Evolutionary conservation across 2,797 vertebrate genomes (phyloP).

Genomic region (Schizopygopsis pylzovi): DNA sequence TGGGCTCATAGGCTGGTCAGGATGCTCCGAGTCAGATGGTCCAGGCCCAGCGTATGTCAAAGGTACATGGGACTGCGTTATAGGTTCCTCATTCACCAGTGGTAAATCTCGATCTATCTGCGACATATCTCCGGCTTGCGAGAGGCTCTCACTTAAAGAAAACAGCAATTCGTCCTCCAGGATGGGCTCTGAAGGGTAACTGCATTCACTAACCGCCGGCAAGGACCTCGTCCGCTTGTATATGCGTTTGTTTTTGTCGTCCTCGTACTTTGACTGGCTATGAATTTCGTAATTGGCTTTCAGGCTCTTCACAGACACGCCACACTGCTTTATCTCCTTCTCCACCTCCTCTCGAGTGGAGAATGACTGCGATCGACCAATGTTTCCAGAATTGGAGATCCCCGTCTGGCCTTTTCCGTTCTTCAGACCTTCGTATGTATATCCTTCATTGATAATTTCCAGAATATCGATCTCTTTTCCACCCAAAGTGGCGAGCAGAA

Average conservation of each 20-base stretch:
- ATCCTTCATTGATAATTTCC: slow-evolving; percentile 79
- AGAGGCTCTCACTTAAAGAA: slow-evolving; percentile 59
- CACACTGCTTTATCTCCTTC: slow-evolving; percentile 90
- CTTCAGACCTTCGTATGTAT: slow-evolving; percentile 70
- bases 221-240: slow-evolving; percentile 84
- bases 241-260: slow-evolving; percentile 69
- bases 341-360: slow-evolving; percentile 89
- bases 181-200: slow-evolving; percentile 75
- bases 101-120: slow-evolving; percentile 63
- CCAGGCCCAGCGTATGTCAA: slow-evolving; percentile 66
- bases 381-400: slow-evolving; percentile 64
- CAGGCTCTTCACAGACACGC: slow-evolving; percentile 92
- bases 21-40: slow-evolving; percentile 69
- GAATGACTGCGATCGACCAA: slow-evolving; percentile 90
- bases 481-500: slow-evolving; percentile 83
- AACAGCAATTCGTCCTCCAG: slow-evolving; percentile 77
- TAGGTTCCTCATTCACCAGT: slow-evolving; percentile 74
- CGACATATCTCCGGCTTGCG: slow-evolving; percentile 61
- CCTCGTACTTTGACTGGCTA: slow-evolving; percentile 65
- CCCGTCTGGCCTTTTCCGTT: slow-evolving; percentile 60
- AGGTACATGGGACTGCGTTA: slow-evolving; percentile 67
- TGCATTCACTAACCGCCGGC: slow-evolving; percentile 72
- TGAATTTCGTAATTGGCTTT: slow-evolving; percentile 91
- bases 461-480: slow-evolving; percentile 82
- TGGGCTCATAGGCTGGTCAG: slow-evolving; percentile 47